Percentiles rank a stretch among this genome's conserved stretches.
Conservation (phyloP, 2,113 vertebrate genomes). For the Sylvilagus bachmani region DNA sequence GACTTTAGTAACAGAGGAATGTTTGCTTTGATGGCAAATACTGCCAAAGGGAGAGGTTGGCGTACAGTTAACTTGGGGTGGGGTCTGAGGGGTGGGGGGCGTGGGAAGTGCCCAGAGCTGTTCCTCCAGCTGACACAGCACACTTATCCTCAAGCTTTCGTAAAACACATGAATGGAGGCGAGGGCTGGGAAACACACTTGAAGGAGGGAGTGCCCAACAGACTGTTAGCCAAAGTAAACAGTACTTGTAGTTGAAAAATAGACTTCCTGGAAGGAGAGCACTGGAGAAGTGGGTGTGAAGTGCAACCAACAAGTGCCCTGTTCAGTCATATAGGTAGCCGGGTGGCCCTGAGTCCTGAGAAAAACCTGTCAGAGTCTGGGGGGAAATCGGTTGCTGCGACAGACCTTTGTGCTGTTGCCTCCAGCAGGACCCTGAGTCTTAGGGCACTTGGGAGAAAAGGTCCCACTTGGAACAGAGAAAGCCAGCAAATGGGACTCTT, state of each 20-base stretch:
- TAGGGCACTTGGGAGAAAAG: neutral
- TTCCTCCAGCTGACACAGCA: neutral
- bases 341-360: neutral
- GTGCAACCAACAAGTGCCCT: neutral
- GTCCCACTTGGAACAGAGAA: neutral
- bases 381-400: neutral
- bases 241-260: constrained; percentile 57
- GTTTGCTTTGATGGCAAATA: neutral
- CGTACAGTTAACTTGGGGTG: no score
- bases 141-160: neutral
- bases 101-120: neutral
- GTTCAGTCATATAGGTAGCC: neutral
- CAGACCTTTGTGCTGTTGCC: neutral
- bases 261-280: constrained; percentile 62
- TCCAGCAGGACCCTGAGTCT: neutral
- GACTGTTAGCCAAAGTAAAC: constrained; percentile 73
- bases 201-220: constrained; percentile 57
- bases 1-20: neutral
- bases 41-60: neutral
- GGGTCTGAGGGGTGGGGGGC: no score
- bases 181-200: constrained; percentile 48
- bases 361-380: neutral
- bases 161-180: constrained; percentile 66
- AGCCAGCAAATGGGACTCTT: neutral
- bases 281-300: constrained; percentile 52